Evolutionary conservation across 2,113 vertebrate genomes (phyloP).

Genomic region (Prionailurus bengalensis): DNA sequence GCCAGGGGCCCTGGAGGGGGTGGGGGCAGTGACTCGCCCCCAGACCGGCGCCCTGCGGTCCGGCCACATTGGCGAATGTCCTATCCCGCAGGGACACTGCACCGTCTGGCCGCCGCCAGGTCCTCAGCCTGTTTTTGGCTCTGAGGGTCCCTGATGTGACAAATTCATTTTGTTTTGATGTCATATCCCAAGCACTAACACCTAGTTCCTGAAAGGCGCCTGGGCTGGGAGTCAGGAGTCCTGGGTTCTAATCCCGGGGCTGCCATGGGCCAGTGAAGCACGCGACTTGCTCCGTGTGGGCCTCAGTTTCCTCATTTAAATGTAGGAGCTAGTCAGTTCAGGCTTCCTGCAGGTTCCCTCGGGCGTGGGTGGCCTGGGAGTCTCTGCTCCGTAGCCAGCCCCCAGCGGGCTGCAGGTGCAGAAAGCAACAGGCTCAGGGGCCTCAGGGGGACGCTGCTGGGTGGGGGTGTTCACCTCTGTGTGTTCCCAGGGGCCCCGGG

Average conservation of each 20-base stretch:
- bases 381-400: neutral
- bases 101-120: neutral
- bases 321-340: neutral
- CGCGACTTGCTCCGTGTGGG: neutral
- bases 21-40: neutral
- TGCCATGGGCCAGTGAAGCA: neutral
- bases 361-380: neutral
- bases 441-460: neutral
- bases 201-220: neutral
- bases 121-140: neutral
- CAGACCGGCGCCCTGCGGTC: neutral
- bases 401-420: neutral
- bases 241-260: neutral
- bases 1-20: neutral
- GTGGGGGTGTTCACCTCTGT: neutral
- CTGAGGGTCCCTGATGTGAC: neutral
- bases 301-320: conserved; percentile 19
- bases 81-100: neutral
- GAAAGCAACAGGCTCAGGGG: neutral
- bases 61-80: neutral
- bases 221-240: neutral
- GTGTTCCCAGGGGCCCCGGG: neutral
- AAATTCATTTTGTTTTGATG: neutral
- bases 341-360: neutral
- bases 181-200: neutral